Evolutionary conservation across 2,113 vertebrate species (phyloP).

Genomic region (Platichthys stellatus): DNA sequence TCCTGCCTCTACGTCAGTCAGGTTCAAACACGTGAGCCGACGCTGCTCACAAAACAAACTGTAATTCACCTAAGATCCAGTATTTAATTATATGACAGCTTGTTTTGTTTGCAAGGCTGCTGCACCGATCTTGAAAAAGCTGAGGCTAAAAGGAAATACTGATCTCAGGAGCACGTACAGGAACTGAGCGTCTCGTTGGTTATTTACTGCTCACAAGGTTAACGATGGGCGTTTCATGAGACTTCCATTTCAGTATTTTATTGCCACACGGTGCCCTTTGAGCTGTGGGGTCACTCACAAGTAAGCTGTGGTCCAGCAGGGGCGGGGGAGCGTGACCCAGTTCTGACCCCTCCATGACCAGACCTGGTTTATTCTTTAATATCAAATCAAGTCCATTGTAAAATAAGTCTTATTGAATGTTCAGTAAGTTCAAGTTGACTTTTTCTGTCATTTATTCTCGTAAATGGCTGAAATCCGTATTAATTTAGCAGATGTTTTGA

Average conservation of each 20-base stretch:
- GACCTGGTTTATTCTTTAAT: neutral
- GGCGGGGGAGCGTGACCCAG: neutral
- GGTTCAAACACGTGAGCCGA: too few species aligned
- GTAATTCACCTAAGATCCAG: too few species aligned
- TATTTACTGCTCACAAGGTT: neutral
- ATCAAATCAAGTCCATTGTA: neutral
- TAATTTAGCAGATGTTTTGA: too few species aligned
- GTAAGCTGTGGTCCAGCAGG: conserved; percentile 7
- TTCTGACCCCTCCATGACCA: conserved; percentile 26
- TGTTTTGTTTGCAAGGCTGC: too few species aligned
- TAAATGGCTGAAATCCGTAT: too few species aligned
- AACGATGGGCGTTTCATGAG: conserved; percentile 6
- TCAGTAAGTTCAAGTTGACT: too few species aligned
- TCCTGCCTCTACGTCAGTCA: too few species aligned
- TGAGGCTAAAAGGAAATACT: too few species aligned
- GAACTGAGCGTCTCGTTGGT: neutral
- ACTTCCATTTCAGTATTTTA: neutral
- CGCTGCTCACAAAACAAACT: too few species aligned
- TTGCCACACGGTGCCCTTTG: neutral
- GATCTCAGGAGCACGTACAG: neutral
- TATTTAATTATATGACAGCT: too few species aligned
- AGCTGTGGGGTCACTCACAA: neutral
- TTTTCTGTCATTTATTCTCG: too few species aligned
- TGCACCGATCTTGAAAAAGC: neutral
- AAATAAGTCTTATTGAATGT: too few species aligned